Conservation (phyloP, 1,140 invertebrate species). For the Papilio aristodemus region DNA sequence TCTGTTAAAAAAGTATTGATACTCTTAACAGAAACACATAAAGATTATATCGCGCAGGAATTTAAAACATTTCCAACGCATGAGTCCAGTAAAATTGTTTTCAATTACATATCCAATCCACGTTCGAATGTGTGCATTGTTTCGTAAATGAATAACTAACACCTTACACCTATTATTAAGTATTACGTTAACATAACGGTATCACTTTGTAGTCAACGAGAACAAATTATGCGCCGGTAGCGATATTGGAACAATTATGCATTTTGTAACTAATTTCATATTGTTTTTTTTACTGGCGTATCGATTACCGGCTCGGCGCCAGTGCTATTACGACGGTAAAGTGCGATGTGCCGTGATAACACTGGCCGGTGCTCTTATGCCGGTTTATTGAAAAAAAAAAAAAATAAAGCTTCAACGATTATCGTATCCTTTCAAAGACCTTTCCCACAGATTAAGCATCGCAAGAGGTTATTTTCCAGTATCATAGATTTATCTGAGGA, state of each 20-base stretch:
- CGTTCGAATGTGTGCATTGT: not conserved
- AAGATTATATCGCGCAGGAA: not conserved
- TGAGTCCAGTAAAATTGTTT: not conserved
- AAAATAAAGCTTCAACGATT: slow-evolving; percentile 10
- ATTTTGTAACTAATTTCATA: slow-evolving; percentile 14
- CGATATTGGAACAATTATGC: slow-evolving; percentile 13
- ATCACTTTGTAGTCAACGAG: not conserved
- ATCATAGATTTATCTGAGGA: slow-evolving; percentile 10
- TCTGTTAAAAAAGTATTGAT: too few relatives aligned
- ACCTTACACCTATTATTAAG: not conserved
- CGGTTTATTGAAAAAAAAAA: not conserved
- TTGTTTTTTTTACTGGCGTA: slow-evolving; percentile 10
- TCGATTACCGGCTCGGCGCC: slow-evolving; percentile 9
- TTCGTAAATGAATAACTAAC: slow-evolving; percentile 13
- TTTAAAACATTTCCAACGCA: not conserved
- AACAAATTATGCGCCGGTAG: slow-evolving; percentile 17
- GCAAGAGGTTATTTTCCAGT: slow-evolving; percentile 8
- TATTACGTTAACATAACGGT: slow-evolving; percentile 5
- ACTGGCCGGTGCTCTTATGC: not conserved
- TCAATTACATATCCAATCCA: slow-evolving; percentile 13
- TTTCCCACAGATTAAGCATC: slow-evolving; percentile 13
- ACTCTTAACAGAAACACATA: not conserved
- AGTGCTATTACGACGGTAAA: slow-evolving; percentile 12
- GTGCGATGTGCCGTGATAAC: slow-evolving; percentile 12
- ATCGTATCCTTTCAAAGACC: slow-evolving; percentile 12